Evolutionary conservation across 1,140 invertebrate genomes (phyloP), one percentile per base, ranked within the genome.

Genomic region (Drosophila nannoptera): DNA sequence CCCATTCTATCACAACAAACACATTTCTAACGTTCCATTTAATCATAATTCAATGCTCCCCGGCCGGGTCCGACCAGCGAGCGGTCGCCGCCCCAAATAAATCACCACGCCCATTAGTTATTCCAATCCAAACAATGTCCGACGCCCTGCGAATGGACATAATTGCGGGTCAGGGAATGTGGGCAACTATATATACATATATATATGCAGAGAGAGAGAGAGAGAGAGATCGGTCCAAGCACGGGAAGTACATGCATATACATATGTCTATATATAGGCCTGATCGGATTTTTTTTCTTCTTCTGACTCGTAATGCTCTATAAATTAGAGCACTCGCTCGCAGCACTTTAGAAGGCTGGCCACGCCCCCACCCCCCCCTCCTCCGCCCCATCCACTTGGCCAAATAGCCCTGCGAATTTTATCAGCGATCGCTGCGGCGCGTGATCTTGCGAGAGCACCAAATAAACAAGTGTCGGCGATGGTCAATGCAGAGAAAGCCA

Each of bases 391-490:
- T n/a, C n/a, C 8, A 11, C 22, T 22, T 8, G 7, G 12, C 7
- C 22, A 29, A 31, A n/a, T 49, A 2, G 9, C 29, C 46, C 9
- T 32, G 32, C 33, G 12, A 59, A 46, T 78, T 84, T 78, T 73
- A 83, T 83, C 80, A 83, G 76, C 69, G 56, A 84, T 80, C 80
- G 80, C 64, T 58, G 73, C 64, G 76, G 80, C 80, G 80, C 80
- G 80, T 83, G 80, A 83, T 83, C 82, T 80, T 76, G 64, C 65
- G 69, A 83, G 59, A 65, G 78, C 66, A 48, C 52, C 55, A 84
- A 84, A 77, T 61, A 64, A 78, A 73, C 73, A 73, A 73, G 53
- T 65, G 62, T 53, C 73, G 69, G 43, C 14, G 55, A 33, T 52
- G 40, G 45, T 38, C 40, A 42, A 32, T 36, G 22, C 22, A 29